Evolutionary conservation across 2,888 invertebrate genomes (phyloP), one percentile per base, ranked within the genome.

Genomic region (Lepidonotus clava): DNA sequence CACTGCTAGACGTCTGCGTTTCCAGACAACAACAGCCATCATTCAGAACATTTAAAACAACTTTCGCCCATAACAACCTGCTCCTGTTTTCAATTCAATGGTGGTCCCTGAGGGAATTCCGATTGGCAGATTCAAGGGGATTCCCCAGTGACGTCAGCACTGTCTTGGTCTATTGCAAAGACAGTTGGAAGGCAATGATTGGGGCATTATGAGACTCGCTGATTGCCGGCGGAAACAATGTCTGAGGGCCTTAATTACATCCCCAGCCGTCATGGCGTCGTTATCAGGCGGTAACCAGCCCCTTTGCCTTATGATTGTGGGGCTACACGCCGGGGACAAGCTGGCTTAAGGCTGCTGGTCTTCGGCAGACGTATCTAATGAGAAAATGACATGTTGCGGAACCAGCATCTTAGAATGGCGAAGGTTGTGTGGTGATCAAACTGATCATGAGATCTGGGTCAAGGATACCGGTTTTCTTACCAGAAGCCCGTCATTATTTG

Each of bases 151-250:
- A 32, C 34, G 66, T 66, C 66, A 66, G 24, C 21, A 24, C 66
- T 66, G 66, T 66, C 66, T 66, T 34, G 66, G 28, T 34, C 34
- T 34, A 66, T 66, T 66, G 11, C 1, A 6, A 34, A 66, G 66
- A 66, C 66, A 66, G 66, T 66, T 32, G 11, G 5, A 28, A 66
- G 32, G 32, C 32, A 28, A 28, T 66, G 2, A 34, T 66, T 66
- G 66, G 24, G 66, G 34, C 21, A 1, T 28, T 66, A 34, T 66
- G 66, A 11, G 21, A 11, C 32, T 28, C 66, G 66, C 66, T 66
- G 66, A 66, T 66, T 66, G 21, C 66, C 34, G 66, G 66, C 66
- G 32, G 66, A 34, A 66, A 66, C 66, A 66, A 66, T 66, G 66
- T 66, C 66, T 66, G 32, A 66, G 66, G 6, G 32, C 34, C 32